Evolutionary conservation across 2,113 vertebrate genomes (phyloP).

Genomic region (Australoheros scitulus): DNA sequence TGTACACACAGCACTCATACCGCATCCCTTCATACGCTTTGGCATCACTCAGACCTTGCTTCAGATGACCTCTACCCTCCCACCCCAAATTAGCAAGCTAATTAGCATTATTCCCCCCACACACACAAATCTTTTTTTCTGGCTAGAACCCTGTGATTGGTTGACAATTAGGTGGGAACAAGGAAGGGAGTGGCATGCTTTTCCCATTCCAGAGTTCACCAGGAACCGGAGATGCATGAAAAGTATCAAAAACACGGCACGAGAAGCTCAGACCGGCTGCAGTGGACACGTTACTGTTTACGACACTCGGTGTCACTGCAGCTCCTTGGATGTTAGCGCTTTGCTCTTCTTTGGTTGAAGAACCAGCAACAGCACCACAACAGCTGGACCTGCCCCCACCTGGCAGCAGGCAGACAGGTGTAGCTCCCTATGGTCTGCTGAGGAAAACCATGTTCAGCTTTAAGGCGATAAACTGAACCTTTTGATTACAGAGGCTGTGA

Average conservation of each 20-base stretch:
- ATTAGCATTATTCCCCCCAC: too few species aligned
- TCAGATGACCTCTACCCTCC: too few species aligned
- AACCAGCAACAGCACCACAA: too few species aligned
- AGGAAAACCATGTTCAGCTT: background rate
- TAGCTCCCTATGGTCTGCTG: too few species aligned
- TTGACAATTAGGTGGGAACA: background rate
- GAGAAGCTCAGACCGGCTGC: background rate
- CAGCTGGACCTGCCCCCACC: background rate
- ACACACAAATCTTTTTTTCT: too few species aligned
- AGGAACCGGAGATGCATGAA: background rate
- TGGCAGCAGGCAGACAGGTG: background rate
- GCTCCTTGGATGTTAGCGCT: background rate
- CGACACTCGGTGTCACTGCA: background rate
- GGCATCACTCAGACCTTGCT: too few species aligned
- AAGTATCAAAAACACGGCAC: background rate
- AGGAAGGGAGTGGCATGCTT: too few species aligned
- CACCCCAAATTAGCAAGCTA: too few species aligned
- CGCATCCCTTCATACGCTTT: too few species aligned
- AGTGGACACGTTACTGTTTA: background rate
- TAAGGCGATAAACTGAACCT: background rate
- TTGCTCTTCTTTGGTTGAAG: background rate
- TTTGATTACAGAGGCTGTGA: background rate
- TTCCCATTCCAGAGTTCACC: too few species aligned
- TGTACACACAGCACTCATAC: too few species aligned
- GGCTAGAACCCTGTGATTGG: background rate